phyloP scores from a whole-genome alignment of 2,113 vertebrate species.

The Tylochromis polylepis region DNA sequence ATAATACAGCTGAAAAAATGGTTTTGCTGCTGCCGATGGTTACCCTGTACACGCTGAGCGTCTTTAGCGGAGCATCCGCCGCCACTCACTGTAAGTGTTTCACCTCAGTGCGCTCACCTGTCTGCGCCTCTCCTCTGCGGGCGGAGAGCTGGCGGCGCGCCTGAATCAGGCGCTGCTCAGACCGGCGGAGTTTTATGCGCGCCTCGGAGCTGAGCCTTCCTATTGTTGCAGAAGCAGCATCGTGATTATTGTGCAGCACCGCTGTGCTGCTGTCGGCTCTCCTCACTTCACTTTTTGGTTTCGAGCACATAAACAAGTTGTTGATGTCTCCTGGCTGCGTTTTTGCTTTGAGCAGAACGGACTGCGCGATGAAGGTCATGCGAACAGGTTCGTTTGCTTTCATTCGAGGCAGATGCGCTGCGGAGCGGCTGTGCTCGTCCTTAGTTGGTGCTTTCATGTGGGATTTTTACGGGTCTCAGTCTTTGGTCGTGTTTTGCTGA shows the following conservation, averaged over 20 bases:
- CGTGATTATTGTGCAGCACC: neutral
- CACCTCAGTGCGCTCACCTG: slow-evolving; percentile 39
- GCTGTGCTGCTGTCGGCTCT: neutral
- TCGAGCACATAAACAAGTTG: neutral
- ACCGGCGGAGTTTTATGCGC: neutral
- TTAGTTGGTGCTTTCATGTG: neutral
- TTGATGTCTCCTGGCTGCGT: neutral
- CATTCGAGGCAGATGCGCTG: neutral
- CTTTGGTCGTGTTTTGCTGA: neutral
- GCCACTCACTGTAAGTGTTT: slow-evolving; percentile 69
- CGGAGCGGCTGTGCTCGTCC: neutral
- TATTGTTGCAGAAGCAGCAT: neutral
- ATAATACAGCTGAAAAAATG: slow-evolving; percentile 58
- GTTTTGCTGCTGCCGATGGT: slow-evolving; percentile 31
- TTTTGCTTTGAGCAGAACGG: neutral
- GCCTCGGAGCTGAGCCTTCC: neutral
- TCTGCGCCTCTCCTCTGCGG: neutral
- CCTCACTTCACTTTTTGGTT: neutral
- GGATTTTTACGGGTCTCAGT: neutral
- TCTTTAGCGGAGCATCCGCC: slow-evolving; percentile 56
- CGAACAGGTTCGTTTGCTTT: slow-evolving; percentile 1
- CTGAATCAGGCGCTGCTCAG: neutral
- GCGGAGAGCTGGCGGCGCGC: neutral
- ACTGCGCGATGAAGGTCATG: slow-evolving; percentile 36
- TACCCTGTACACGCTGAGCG: slow-evolving; percentile 34